A percentile compares a stretch with the other conserved stretches of the same genome.
Evolutionary conservation across 1,140 invertebrate species (phyloP).

Genomic region (Diachasmimorpha longicaudata): DNA sequence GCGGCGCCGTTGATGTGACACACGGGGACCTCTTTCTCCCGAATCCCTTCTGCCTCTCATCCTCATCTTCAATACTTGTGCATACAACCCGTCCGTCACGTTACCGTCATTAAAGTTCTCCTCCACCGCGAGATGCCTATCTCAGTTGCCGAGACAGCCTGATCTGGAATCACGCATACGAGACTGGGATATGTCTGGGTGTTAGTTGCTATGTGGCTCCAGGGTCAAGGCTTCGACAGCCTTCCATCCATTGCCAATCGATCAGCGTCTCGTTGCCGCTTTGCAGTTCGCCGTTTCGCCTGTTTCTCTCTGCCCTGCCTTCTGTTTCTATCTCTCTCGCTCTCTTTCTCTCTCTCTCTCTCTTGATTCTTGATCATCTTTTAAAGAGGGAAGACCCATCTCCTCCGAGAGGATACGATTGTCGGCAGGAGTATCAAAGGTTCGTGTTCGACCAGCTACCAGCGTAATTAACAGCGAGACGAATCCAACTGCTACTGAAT

Average conservation of each 20-base stretch:
- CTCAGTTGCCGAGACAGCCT: slow-evolving; percentile 42
- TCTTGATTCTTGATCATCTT: not conserved
- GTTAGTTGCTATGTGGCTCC: slow-evolving; percentile 14
- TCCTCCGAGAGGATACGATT: not conserved
- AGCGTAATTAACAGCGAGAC: not conserved
- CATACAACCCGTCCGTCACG: slow-evolving; percentile 51
- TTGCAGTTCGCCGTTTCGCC: slow-evolving; percentile 12
- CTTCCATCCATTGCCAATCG: slow-evolving; percentile 49
- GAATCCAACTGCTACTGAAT: not conserved
- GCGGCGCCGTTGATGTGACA: slow-evolving; percentile 56
- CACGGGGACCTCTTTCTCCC: slow-evolving; percentile 35
- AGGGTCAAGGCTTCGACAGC: slow-evolving; percentile 52
- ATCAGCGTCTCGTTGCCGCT: slow-evolving; percentile 40
- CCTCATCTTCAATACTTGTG: slow-evolving; percentile 27
- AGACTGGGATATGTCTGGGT: slow-evolving; percentile 11
- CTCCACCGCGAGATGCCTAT: slow-evolving; percentile 47
- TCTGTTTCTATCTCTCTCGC: not conserved
- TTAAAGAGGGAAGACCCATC: not conserved
- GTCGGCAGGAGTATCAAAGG: slow-evolving; percentile 1
- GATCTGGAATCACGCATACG: slow-evolving; percentile 28
- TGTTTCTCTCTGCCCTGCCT: not conserved
- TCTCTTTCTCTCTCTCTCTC: not conserved
- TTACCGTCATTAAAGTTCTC: slow-evolving; percentile 51
- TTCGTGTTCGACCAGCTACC: not conserved
- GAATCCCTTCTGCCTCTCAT: slow-evolving; percentile 30